Evolutionary conservation across 2,113 vertebrate genomes (phyloP), one percentile per base, ranked within the genome.

Genomic region (Cephalopholis sonnerati): DNA sequence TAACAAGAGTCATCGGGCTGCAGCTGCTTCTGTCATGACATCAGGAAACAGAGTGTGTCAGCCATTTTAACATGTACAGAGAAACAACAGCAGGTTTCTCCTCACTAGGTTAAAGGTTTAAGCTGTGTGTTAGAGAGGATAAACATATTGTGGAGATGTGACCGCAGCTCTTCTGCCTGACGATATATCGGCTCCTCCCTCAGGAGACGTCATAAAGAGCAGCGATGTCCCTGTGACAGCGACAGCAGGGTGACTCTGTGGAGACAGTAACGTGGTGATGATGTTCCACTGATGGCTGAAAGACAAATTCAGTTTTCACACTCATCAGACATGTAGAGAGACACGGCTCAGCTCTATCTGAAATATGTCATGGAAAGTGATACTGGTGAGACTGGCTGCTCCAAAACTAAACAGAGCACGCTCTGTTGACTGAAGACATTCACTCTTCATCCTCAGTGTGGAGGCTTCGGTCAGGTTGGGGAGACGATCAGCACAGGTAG

Each of bases 381-480:
- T 67, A 83, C 82, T 59, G 80, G 62, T 61, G 79, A 85, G 88
- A 88, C 84, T 81, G 82, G 12, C 59, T 68, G 63, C 29, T 76
- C 72, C 67, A 83, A 83, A 82, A 66, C 61, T 24, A 71, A 79
- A 91, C 85, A 88, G 74, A 74, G 69, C 64, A 25, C 9, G 1
- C 71, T 62, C 84, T 84, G 81, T 79, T 72, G 46, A 81, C 62
- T 32, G 54, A 57, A 46, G 29, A 32, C 64, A 67, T 61, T 63
- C 4, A 76, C 84, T 74, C 58, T 58, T 72, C n/a, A 29, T 82
- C 39, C 57, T n/a, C n/a, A n/a, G n/a, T n/a, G n/a, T n/a, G n/a
- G n/a, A n/a, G n/a, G n/a, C n/a, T n/a, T n/a, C n/a, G n/a, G 39
- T 54, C 39, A 57, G 24, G 41, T 68, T 54, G 32, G 46, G 18